Evolutionary conservation across 2,888 invertebrate species (phyloP), one percentile per base, ranked within the genome.

Genomic region (Megaustenia siamemsis): DNA sequence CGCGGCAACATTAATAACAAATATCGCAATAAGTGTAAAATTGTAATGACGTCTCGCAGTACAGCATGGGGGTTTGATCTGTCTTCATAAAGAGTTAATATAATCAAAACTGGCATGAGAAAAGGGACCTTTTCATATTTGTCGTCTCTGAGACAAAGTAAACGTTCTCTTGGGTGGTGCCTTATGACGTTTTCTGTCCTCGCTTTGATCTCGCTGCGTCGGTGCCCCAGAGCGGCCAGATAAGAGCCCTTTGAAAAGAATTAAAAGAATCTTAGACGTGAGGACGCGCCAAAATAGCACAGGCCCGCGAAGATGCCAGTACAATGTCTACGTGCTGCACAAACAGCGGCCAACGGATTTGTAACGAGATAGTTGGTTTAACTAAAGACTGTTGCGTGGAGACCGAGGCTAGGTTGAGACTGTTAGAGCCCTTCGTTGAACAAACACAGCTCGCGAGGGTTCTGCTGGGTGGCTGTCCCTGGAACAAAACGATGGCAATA

Each of bases 321-420:
- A 73, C 73, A 73, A 73, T 32, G 73, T 49, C 49, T 49, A 32
- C 73, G 73, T 73, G 73, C 45, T 49, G 4, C 28, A 49, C 49
- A 49, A 73, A 73, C 73, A 32, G 32, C 45, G 49, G 49, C 49
- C 32, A 49, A 49, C 18, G 49, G 73, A 49, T 73, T 73, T 73
- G 45, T 73, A 73, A 73, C 45, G 18, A 8, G 73, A 73, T 45
- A 73, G 73, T 73, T 49, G 49, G 21, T 73, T 73, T 73, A 73
- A 49, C 49, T 73, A 32, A 49, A 73, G 73, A 73, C 49, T 73
- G 49, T 73, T 15, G 28, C 45, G 49, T 15, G 28, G 73, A 40
- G 49, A 8, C 49, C 32, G 8, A 45, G 73, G 49, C 49, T 73
- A 73, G 49, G 1, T 32, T 15, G 15, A 32, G 28, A 49, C 49